Base-by-base conservation (phyloP, 1,140 invertebrate species). In the Temnothorax curvispinosus region DNA sequence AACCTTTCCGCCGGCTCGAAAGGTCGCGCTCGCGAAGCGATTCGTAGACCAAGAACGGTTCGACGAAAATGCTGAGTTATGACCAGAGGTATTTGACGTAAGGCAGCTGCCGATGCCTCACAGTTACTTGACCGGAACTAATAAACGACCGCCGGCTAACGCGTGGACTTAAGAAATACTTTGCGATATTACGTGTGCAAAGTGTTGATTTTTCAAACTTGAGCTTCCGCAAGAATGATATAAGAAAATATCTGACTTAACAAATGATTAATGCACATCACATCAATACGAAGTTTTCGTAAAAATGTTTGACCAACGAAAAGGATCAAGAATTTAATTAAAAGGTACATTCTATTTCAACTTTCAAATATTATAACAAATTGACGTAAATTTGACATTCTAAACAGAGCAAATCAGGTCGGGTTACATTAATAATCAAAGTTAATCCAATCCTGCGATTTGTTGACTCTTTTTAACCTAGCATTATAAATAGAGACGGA, bases 1-100 rank as follows among this genome's bases (percentile, higher is more conserved):
- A 90, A 89, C 80, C 88, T 90, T 90, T 88, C 44, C 77, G 74
- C 32, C 47, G 9, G 11, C 13, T 64, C 47, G 72, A 91, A 90
- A 91, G 86, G 82, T 90, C 88, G 74, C 64, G 35, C 44, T 82
- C 88, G 84, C 82, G 85, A 76, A 86, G 54, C 21, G 76, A 80
- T 85, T 54, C 65, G 8, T 54, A 7, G 56, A 71, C 60, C 67
- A 71, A 69, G 77, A 75, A 89, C 35, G 65, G 60, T 78, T 41
- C 64, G 56, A 56, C 67, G 82, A 88, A 74, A 89, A 84, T 41
- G 54, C 50, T 58, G 56, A 75, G 60, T 82, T 60, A 84, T 75
- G 74, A 88, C 67, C 74, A 67, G 47, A 78, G 80, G 86, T 86
- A 86, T 78, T 56, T 88, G 81, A 87, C 71, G 81, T 50, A 86